Conservation (phyloP, 2,888 invertebrate species). For the Drosophila seclusa region DNA sequence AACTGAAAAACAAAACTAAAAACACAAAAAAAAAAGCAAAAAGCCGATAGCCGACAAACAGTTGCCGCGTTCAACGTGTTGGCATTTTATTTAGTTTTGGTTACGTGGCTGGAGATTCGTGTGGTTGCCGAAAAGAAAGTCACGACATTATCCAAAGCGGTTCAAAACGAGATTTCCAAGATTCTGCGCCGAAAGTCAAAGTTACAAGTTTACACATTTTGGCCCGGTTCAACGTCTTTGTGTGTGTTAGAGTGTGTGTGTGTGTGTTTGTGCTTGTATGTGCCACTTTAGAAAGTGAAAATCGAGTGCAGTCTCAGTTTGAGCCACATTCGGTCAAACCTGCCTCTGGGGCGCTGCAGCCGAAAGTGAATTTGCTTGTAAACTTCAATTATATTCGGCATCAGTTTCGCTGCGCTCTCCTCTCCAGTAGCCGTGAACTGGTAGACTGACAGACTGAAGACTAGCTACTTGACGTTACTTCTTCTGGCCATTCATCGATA, state of each 20-base stretch:
- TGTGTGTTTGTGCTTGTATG: slow-evolving; percentile 39
- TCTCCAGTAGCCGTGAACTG: slow-evolving; percentile 35
- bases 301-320: slow-evolving; percentile 66
- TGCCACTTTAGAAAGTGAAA: slow-evolving; percentile 80
- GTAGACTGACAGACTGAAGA: not conserved
- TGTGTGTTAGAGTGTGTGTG: slow-evolving; percentile 13
- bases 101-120: slow-evolving; percentile 67
- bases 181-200: slow-evolving; percentile 80
- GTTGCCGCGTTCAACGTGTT: slow-evolving; percentile 63
- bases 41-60: slow-evolving; percentile 48
- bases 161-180: slow-evolving; percentile 77
- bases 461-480: slow-evolving; percentile 23
- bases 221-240: slow-evolving; percentile 68
- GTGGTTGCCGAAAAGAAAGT: slow-evolving; percentile 73
- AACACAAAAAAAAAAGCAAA: slow-evolving; percentile 27
- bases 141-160: slow-evolving; percentile 64
- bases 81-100: slow-evolving; percentile 69
- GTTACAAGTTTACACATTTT: slow-evolving; percentile 73
- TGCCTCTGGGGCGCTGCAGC: slow-evolving; percentile 52
- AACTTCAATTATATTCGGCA: slow-evolving; percentile 15
- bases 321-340: slow-evolving; percentile 35
- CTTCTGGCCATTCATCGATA: slow-evolving; percentile 19
- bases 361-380: slow-evolving; percentile 72
- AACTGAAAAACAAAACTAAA: not conserved
- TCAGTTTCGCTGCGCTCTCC: slow-evolving; percentile 3